phyloP scores from a whole-genome alignment of 2,113 vertebrate species.

The Thamnophis sirtalis region DNA sequence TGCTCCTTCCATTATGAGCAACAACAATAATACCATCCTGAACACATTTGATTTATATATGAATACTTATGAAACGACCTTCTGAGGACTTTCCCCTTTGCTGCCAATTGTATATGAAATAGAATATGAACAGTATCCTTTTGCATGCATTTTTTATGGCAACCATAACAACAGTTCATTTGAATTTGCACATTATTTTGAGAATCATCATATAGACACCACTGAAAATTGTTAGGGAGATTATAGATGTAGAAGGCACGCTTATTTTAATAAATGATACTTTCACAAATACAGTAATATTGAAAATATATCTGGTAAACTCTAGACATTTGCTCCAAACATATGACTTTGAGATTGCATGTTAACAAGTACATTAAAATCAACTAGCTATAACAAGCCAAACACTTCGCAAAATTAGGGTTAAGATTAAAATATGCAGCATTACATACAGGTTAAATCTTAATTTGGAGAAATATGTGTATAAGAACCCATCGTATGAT shows the following conservation, averaged over 20 bases:
- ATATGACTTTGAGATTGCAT: not conserved
- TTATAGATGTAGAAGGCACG: not conserved
- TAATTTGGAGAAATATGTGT: not conserved
- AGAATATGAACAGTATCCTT: constrained; percentile 52
- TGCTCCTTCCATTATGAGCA: constrained; percentile 19
- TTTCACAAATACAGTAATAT: not conserved
- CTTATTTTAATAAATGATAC: not conserved
- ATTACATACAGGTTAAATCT: not conserved
- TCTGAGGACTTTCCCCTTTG: not conserved
- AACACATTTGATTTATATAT: constrained; percentile 9
- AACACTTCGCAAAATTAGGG: not conserved
- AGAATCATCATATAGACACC: not conserved
- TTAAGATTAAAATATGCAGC: not conserved
- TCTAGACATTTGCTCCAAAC: not conserved
- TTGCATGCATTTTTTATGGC: constrained; percentile 61
- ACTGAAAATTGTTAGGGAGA: not conserved
- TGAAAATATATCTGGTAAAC: not conserved
- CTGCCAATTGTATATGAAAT: constrained; percentile 43
- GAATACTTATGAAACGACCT: constrained; percentile 34
- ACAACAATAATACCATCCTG: not conserved
- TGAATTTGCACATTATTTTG: not conserved
- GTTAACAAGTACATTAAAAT: not conserved
- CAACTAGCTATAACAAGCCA: not conserved
- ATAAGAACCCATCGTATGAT: too few relatives aligned
- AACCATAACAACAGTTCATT: constrained; percentile 61